These are phyloP conservation scores for Trematocara unimaculatum DNA, from an alignment of 2,113 vertebrate species.

Conservation along the genomic window DNA sequence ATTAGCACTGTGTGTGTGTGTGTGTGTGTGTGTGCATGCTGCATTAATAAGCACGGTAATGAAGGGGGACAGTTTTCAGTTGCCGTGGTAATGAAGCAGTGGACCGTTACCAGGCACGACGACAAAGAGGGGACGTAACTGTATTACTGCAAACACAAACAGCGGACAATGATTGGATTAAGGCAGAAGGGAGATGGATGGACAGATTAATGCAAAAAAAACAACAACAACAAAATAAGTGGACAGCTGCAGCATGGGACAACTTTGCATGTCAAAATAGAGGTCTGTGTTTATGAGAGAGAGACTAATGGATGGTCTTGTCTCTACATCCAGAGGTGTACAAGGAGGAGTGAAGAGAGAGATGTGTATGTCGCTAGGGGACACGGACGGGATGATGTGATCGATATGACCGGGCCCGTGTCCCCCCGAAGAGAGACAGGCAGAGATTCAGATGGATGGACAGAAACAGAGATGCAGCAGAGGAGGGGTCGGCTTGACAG, in stretches of 20 bases:
- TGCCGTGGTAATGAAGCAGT: conserved; percentile 48
- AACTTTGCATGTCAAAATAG: conserved; percentile 30
- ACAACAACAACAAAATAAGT: background rate
- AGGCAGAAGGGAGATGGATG: background rate
- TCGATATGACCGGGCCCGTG: conserved; percentile 31
- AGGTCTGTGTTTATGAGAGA: background rate
- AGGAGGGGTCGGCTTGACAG: conserved; percentile 24
- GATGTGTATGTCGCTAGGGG: background rate
- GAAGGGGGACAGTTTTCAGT: conserved; percentile 43
- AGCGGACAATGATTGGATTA: background rate
- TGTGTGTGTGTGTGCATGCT: background rate
- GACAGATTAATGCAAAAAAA: background rate
- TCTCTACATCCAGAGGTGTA: conserved; percentile 45
- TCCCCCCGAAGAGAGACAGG: conserved; percentile 33
- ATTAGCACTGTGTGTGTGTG: background rate
- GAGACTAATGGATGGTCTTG: conserved; percentile 33
- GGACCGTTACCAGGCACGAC: conserved; percentile 7
- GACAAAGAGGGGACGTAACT: background rate
- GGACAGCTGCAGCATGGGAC: conserved; percentile 19
- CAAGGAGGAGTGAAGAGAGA: conserved; percentile 3
- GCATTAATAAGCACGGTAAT: conserved; percentile 41
- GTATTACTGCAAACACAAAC: conserved; percentile 6
- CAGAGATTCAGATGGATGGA: conserved; percentile 33
- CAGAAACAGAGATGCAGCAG: conserved; percentile 29
- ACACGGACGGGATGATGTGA: conserved; percentile 26